These are phyloP conservation scores for Hybognathus amarus DNA, from an alignment of 2,797 vertebrate species.

Conservation along the genomic window DNA sequence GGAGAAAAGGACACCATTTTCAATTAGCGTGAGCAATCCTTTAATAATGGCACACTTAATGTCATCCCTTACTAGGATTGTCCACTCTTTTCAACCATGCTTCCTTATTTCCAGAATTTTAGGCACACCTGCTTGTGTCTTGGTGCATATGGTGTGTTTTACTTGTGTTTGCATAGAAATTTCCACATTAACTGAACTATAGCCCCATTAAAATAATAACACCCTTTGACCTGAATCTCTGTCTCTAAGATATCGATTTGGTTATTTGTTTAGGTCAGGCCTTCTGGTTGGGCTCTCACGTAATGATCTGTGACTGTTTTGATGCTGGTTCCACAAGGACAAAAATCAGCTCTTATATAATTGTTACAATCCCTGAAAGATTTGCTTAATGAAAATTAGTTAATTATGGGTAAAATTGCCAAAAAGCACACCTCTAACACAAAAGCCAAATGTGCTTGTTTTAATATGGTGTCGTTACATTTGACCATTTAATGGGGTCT, in stretches of 20 bases:
- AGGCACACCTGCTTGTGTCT: neutral
- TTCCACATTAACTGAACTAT: neutral
- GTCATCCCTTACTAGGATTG: neutral
- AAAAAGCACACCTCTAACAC: neutral
- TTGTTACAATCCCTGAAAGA: neutral
- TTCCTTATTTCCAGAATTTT: too few relatives aligned
- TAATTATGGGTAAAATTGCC: too few relatives aligned
- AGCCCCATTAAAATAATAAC: neutral
- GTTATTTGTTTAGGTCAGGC: neutral
- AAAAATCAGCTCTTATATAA: neutral
- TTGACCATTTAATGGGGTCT: neutral
- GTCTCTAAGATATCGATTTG: neutral
- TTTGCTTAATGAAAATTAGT: neutral
- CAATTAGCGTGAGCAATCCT: neutral
- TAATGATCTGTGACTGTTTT: neutral
- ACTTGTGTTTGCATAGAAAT: neutral
- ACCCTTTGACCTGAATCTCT: neutral
- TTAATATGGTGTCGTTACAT: neutral
- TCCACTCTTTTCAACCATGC: neutral
- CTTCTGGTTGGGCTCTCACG: neutral
- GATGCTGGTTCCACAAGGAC: neutral
- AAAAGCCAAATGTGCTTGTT: neutral
- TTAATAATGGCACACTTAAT: neutral
- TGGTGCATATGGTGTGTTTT: neutral
- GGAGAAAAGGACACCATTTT: neutral